Evolutionary conservation across 1,140 invertebrate genomes (phyloP).

Genomic region (Anastrepha obliqua): DNA sequence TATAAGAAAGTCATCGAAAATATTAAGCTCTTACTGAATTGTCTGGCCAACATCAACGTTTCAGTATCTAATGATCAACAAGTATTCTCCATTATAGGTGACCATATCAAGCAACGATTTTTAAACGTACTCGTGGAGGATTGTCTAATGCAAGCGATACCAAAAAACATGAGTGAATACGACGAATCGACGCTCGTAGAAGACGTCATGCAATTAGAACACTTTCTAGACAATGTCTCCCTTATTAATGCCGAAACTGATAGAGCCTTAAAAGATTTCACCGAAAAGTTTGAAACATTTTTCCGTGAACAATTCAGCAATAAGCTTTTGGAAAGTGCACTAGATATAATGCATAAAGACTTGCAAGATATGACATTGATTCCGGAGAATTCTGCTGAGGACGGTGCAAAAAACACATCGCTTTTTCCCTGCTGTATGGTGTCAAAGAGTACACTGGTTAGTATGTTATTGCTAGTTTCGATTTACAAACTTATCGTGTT

Average conservation of each 20-base stretch:
- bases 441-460: constrained; percentile 74
- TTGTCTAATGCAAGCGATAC: constrained; percentile 85
- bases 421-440: constrained; percentile 80
- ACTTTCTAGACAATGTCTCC: constrained; percentile 77
- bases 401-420: constrained; percentile 63
- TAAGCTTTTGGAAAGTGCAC: constrained; percentile 82
- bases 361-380: constrained; percentile 84
- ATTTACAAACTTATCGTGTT: not conserved
- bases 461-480: not conserved
- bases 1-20: constrained; percentile 80
- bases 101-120: constrained; percentile 79
- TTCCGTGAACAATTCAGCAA: constrained; percentile 88
- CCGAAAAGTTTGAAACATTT: constrained; percentile 84
- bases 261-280: constrained; percentile 80
- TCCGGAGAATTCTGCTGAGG: constrained; percentile 74
- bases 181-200: constrained; percentile 80
- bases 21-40: constrained; percentile 78
- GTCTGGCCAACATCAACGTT: constrained; percentile 78
- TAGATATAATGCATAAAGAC: constrained; percentile 86
- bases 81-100: constrained; percentile 80
- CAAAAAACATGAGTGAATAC: constrained; percentile 82
- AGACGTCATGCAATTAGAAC: constrained; percentile 82
- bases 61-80: constrained; percentile 75
- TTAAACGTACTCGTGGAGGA: constrained; percentile 82
- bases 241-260: constrained; percentile 72